phyloP scores from a whole-genome alignment of 2,888 invertebrate species.

The Heliconius cydno region DNA sequence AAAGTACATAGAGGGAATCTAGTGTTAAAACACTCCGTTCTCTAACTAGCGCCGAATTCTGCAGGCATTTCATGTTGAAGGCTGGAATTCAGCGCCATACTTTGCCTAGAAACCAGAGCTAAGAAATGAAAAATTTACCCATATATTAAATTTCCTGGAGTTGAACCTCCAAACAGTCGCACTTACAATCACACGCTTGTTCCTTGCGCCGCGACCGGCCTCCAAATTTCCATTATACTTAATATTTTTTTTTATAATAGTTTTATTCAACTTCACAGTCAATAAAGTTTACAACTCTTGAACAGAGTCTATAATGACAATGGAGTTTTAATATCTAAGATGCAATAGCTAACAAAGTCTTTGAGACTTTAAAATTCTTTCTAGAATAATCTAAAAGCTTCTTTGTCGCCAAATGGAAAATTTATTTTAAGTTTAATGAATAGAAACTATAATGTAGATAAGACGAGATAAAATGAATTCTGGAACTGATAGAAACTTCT shows the following conservation, averaged over 20 bases:
- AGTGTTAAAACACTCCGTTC: no score
- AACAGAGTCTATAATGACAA: not conserved
- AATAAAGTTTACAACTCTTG: not conserved
- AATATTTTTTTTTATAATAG: not conserved
- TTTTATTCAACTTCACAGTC: not conserved
- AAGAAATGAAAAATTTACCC: no score
- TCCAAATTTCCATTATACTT: no score
- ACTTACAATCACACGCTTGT: no score
- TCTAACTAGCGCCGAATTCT: no score
- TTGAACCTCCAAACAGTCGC: no score
- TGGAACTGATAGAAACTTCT: not conserved
- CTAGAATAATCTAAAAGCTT: constrained; percentile 12
- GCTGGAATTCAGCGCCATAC: no score
- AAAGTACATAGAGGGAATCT: no score
- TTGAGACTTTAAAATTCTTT: not conserved
- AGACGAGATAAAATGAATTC: constrained; percentile 13
- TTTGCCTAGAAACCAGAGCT: no score
- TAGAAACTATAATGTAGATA: constrained; percentile 8
- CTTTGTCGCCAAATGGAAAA: constrained; percentile 5
- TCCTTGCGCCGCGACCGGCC: no score
- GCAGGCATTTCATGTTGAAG: no score
- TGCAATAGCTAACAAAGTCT: not conserved
- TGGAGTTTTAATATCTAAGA: not conserved
- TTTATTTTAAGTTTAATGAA: not conserved
- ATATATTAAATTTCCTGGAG: no score